A percentile compares a stretch with the other conserved stretches of the same genome.
Evolutionary conservation across 2,797 vertebrate genomes (phyloP).

Genomic region (Carapus acus): DNA sequence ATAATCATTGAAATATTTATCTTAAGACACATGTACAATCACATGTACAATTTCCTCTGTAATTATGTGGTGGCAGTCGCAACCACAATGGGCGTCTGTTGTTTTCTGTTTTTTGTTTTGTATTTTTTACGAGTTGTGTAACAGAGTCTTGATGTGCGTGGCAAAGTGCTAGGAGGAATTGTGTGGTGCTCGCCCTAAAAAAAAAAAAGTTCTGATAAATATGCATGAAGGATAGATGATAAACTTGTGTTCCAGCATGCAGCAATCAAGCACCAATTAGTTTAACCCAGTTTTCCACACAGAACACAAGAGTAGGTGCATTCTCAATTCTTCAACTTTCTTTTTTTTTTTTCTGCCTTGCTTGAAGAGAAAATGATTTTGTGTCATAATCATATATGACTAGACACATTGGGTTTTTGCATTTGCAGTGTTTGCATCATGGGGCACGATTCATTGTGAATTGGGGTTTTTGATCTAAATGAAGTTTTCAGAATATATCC

Average conservation of each 20-base stretch:
- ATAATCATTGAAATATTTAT: too few species aligned
- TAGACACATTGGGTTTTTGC: not conserved
- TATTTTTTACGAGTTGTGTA: too few species aligned
- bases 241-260: conserved; percentile 26
- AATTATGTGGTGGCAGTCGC: too few species aligned
- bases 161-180: conserved; percentile 13
- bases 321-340: conserved; percentile 4
- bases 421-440: not conserved
- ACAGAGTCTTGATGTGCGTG: conserved; percentile 12
- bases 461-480: too few species aligned
- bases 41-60: too few species aligned
- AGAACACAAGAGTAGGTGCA: conserved; percentile 6
- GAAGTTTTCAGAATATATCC: too few species aligned
- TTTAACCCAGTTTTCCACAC: conserved; percentile 46
- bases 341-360: conserved; percentile 1
- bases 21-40: too few species aligned
- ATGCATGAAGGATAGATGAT: conserved; percentile 27
- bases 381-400: not conserved
- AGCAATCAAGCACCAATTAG: conserved; percentile 46
- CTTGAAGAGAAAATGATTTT: not conserved
- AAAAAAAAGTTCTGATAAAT: conserved; percentile 21
- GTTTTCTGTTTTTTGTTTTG: too few species aligned
- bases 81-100: too few species aligned
- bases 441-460: too few species aligned
- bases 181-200: conserved; percentile 9